phyloP scores from a whole-genome alignment of 2,113 vertebrate species.

The Crotalus viridis region DNA sequence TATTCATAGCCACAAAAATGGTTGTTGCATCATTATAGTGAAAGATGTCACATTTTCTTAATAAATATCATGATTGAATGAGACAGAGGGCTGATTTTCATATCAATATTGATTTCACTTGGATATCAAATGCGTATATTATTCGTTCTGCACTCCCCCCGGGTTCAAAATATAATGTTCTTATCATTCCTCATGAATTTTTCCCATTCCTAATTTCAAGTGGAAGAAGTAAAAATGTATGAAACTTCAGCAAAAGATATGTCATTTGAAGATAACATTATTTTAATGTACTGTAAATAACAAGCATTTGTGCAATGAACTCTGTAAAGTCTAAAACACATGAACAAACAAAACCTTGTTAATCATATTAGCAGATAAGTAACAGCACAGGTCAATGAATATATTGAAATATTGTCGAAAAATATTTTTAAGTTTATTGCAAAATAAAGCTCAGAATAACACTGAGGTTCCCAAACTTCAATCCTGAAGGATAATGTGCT shows the following conservation, averaged over 20 bases:
- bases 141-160: background rate
- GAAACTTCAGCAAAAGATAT: background rate
- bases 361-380: background rate
- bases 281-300: background rate
- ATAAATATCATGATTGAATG: background rate
- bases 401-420: background rate
- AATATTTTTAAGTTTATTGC: background rate
- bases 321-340: background rate
- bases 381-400: background rate
- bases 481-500: background rate
- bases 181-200: background rate
- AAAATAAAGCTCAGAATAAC: background rate
- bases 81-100: background rate
- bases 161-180: background rate
- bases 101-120: background rate
- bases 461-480: background rate
- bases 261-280: background rate
- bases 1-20: background rate
- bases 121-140: background rate
- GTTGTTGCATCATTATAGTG: background rate
- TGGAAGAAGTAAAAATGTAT: background rate
- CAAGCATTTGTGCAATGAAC: background rate
- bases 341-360: background rate
- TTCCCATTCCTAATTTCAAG: background rate
- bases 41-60: background rate